These are phyloP conservation scores for Stenolophus ochropezus DNA, from an alignment of 2,888 invertebrate species.

Conservation along the genomic window DNA sequence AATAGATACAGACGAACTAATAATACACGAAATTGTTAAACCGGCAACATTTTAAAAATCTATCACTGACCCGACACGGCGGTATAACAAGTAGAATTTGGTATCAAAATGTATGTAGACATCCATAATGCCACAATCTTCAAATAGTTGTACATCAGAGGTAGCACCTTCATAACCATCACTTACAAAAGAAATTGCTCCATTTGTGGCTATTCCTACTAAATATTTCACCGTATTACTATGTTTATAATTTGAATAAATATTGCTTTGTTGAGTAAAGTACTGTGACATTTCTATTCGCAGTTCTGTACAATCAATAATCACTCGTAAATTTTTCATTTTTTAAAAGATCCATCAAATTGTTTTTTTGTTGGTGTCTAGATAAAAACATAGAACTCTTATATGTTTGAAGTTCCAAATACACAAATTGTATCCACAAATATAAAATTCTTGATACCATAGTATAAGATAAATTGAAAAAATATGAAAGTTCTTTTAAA, in stretches of 20 bases:
- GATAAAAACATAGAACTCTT: background rate
- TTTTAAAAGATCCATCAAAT: background rate
- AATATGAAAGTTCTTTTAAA: background rate
- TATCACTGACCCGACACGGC: background rate
- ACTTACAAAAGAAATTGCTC: background rate
- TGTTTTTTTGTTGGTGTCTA: background rate
- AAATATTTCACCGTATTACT: background rate
- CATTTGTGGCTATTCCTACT: background rate
- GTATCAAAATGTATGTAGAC: background rate
- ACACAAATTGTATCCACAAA: background rate
- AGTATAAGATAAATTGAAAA: background rate
- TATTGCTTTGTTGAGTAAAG: background rate
- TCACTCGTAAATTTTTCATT: background rate
- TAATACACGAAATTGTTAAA: too few species aligned
- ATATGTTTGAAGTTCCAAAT: background rate
- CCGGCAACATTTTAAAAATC: background rate
- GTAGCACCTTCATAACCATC: background rate
- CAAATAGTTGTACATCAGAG: background rate
- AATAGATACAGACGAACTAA: too few species aligned
- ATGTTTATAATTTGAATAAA: background rate
- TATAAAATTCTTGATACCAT: background rate
- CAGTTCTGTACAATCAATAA: background rate
- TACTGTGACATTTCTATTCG: background rate
- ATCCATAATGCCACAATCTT: background rate
- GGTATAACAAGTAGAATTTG: background rate